phyloP scores from a whole-genome alignment of 1,140 invertebrate genomes.

The Drosophila lini region DNA sequence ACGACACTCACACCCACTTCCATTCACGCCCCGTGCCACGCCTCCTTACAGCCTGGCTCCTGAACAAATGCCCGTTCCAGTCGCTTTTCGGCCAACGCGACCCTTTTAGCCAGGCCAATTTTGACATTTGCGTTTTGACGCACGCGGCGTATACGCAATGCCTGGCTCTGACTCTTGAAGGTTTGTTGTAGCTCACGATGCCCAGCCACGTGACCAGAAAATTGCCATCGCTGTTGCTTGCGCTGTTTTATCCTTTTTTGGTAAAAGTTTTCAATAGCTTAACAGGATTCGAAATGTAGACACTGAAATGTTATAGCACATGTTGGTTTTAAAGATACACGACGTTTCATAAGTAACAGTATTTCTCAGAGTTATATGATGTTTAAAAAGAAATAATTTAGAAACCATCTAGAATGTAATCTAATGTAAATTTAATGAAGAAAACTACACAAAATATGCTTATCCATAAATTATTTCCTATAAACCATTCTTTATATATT shows the following conservation, averaged over 20 bases:
- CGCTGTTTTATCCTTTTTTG: slow-evolving; percentile 12
- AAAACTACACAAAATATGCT: too few relatives aligned
- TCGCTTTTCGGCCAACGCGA: not conserved
- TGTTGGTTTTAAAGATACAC: not conserved
- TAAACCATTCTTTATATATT: not conserved
- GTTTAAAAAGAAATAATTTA: not conserved
- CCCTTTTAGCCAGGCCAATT: slow-evolving; percentile 23
- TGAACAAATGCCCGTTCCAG: slow-evolving; percentile 1
- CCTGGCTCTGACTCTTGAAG: slow-evolving; percentile 41
- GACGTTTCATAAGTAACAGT: slow-evolving; percentile 3
- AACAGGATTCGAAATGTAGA: slow-evolving; percentile 16
- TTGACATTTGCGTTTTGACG: slow-evolving; percentile 52
- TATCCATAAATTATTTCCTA: too few relatives aligned
- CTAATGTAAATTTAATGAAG: too few relatives aligned
- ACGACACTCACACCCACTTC: slow-evolving; percentile 1
- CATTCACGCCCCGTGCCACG: slow-evolving; percentile 5
- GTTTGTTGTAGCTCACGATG: slow-evolving; percentile 13
- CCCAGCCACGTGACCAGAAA: slow-evolving; percentile 45
- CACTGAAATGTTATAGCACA: slow-evolving; percentile 2
- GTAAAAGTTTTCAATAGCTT: slow-evolving; percentile 46
- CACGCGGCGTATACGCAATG: slow-evolving; percentile 74
- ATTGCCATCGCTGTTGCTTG: slow-evolving; percentile 8
- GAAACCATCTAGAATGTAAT: too few relatives aligned
- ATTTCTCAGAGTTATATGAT: not conserved
- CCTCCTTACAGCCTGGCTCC: not conserved